These are phyloP conservation scores for Melikaiella ostensackeni DNA, from an alignment of 2,888 invertebrate genomes.

Conservation along the genomic window DNA sequence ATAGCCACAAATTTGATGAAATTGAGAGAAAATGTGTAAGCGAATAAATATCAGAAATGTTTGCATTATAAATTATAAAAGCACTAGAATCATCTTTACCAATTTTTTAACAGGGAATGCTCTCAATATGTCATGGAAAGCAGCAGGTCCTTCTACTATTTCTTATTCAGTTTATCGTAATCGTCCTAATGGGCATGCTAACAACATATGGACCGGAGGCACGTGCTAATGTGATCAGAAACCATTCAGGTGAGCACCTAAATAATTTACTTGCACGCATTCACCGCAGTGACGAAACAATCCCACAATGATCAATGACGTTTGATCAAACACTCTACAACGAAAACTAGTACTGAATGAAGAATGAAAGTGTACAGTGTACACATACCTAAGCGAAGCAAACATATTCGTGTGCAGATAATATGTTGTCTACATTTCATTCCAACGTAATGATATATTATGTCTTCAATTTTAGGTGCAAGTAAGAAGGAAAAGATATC, in stretches of 20 bases:
- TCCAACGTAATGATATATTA: neutral
- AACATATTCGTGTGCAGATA: too few species aligned
- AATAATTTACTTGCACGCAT: constrained; percentile 10
- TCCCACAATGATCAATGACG: too few species aligned
- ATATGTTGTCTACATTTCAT: neutral
- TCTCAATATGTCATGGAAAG: constrained; percentile 55
- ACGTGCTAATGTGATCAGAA: constrained; percentile 56
- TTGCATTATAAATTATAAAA: neutral
- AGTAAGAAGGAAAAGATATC: neutral
- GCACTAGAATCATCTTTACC: neutral
- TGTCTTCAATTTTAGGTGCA: neutral
- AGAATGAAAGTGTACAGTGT: too few species aligned
- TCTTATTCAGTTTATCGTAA: constrained; percentile 78
- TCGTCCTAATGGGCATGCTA: constrained; percentile 78
- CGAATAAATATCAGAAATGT: too few species aligned
- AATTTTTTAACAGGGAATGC: constrained; percentile 58
- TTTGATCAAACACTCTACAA: too few species aligned
- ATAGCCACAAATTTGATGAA: too few species aligned
- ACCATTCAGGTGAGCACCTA: constrained; percentile 57
- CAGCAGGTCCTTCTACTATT: constrained; percentile 76
- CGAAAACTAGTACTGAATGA: too few species aligned
- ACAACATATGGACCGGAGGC: constrained; percentile 77
- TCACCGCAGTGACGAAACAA: too few species aligned
- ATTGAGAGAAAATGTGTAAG: too few species aligned
- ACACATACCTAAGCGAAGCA: too few species aligned